phyloP scores from a whole-genome alignment of 2,797 vertebrate genomes.

The Ptychobarbus kaznakovi region DNA sequence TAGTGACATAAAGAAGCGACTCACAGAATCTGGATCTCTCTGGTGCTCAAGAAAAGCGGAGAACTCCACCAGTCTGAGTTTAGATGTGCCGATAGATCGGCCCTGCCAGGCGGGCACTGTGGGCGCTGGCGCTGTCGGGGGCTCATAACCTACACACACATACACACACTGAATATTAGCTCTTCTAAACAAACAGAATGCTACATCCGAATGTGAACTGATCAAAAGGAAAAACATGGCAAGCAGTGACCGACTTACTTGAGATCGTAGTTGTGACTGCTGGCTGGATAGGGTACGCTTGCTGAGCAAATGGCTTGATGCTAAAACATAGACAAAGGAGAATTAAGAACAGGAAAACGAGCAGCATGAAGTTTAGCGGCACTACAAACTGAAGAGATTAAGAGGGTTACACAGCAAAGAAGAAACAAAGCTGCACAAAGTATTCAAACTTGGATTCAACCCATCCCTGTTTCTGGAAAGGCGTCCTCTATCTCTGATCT shows the following conservation, averaged over 20 bases:
- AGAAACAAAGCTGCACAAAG: slow-evolving; percentile 40
- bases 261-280: slow-evolving; percentile 93
- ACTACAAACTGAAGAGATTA: slow-evolving; percentile 26
- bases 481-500: slow-evolving; percentile 13
- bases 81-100: slow-evolving; percentile 96
- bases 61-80: slow-evolving; percentile 97
- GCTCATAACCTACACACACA: slow-evolving; percentile 86
- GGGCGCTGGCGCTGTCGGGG: slow-evolving; percentile 86
- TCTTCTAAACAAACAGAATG: background rate
- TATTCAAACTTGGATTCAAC: slow-evolving; percentile 39
- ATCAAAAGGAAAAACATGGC: background rate
- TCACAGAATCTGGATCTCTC: slow-evolving; percentile 95
- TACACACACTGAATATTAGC: slow-evolving; percentile 24
- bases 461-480: slow-evolving; percentile 36
- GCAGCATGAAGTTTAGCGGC: background rate
- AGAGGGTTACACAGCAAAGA: slow-evolving; percentile 15
- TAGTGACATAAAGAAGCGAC: slow-evolving; percentile 44
- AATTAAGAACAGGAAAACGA: slow-evolving; percentile 9
- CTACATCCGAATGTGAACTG: background rate
- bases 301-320: slow-evolving; percentile 97
- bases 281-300: slow-evolving; percentile 95
- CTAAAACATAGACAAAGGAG: slow-evolving; percentile 76
- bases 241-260: slow-evolving; percentile 79
- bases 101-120: slow-evolving; percentile 97
- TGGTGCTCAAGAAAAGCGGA: slow-evolving; percentile 97